These are phyloP conservation scores for Neodiprion pinetum DNA, from an alignment of 1,140 invertebrate species.

Conservation along the genomic window DNA sequence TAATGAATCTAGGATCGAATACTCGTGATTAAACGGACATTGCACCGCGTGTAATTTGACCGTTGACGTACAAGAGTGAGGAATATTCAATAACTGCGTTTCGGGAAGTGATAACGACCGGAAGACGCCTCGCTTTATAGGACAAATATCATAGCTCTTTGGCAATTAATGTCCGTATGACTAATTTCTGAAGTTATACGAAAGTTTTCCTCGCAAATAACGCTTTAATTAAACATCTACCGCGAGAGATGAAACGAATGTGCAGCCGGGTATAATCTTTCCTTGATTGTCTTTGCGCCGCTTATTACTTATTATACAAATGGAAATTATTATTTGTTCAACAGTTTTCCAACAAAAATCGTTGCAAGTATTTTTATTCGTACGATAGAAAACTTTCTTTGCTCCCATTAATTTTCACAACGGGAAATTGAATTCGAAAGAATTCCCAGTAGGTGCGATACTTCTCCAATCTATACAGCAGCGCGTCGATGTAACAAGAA, in stretches of 20 bases:
- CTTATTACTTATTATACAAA: background rate
- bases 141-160: background rate
- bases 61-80: no score
- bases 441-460: no score
- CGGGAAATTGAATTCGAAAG: no score
- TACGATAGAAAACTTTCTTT: no score
- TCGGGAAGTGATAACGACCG: background rate
- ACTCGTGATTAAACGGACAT: no score
- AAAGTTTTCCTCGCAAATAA: constrained; percentile 5
- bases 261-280: background rate
- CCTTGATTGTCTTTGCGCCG: constrained; percentile 9
- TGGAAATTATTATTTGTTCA: background rate
- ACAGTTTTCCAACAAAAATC: no score
- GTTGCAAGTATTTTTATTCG: no score
- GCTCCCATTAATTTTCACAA: no score
- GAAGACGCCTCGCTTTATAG: background rate
- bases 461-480: no score
- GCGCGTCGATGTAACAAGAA: no score
- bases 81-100: background rate
- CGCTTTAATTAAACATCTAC: constrained; percentile 2
- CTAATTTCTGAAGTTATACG: background rate
- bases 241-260: constrained; percentile 5
- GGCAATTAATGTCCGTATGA: background rate
- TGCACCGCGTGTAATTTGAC: no score
- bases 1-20: no score